phyloP scores from a whole-genome alignment of 2,797 vertebrate genomes.

The Halcyon leucocephala region DNA sequence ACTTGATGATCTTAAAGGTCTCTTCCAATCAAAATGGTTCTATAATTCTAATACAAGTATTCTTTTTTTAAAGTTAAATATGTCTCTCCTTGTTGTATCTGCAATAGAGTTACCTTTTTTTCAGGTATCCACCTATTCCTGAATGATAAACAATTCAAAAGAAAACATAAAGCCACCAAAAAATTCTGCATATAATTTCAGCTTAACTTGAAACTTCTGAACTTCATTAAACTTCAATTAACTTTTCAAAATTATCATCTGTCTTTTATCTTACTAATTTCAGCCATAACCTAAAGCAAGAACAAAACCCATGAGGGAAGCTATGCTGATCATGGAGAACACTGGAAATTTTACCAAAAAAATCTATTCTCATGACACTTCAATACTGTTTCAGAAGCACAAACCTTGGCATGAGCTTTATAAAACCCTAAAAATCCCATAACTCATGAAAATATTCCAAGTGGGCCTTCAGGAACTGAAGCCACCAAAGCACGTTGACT shows the following conservation, averaged over 20 bases:
- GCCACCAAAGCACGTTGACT: rapidly evolving
- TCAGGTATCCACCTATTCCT: background rate
- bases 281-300: slow-evolving; percentile 38
- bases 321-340: background rate
- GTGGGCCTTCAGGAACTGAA: background rate
- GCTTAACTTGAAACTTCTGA: slow-evolving; percentile 4
- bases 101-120: background rate
- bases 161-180: background rate
- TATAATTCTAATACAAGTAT: background rate
- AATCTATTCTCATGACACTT: background rate
- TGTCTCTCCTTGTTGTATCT: background rate
- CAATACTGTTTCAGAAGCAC: background rate
- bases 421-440: background rate
- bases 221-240: slow-evolving; percentile 36
- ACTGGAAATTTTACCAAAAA: background rate
- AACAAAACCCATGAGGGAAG: background rate
- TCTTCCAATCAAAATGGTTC: background rate
- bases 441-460: background rate
- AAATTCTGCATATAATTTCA: background rate
- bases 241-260: slow-evolving; percentile 24
- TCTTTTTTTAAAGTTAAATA: background rate
- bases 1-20: background rate
- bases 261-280: slow-evolving; percentile 27
- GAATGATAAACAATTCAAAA: slow-evolving; percentile 6
- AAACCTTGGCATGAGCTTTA: background rate